Base-by-base conservation (phyloP, 2,888 invertebrate species). In the Disparrhopalites patrizii region DNA sequence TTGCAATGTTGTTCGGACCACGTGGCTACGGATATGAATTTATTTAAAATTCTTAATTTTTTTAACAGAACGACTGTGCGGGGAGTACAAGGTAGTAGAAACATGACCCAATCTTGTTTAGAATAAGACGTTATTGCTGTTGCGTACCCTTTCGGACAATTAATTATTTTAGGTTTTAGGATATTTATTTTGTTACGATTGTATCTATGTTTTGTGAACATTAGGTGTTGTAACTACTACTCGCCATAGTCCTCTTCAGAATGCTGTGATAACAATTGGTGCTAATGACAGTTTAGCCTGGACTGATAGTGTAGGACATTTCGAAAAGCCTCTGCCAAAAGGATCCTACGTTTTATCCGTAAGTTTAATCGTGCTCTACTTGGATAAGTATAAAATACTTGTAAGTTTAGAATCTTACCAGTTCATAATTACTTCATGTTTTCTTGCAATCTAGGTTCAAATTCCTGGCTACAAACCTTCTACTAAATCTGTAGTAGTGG, bases 381-480 rank as follows among this genome's bases (percentile, higher is more conserved):
- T n/a, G n/a, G n/a, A n/a, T n/a, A n/a, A n/a, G n/a, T n/a, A n/a
- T n/a, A n/a, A n/a, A n/a, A n/a, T n/a, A n/a, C n/a, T n/a, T n/a
- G n/a, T n/a, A n/a, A n/a, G n/a, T n/a, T n/a, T n/a, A n/a, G n/a
- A n/a, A n/a, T n/a, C n/a, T n/a, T n/a, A n/a, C n/a, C n/a, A n/a
- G n/a, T n/a, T n/a, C n/a, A n/a, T n/a, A n/a, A n/a, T n/a, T n/a
- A n/a, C n/a, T n/a, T n/a, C n/a, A n/a, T 30, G 43, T 13, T 27
- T 13, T 47, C 23, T n/a, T 57, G 13, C 23, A n/a, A 13, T 71
- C 33, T 87, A 85, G 0, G 79, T 80, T 1, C 83, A 84, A 0
- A 78, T 81, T 15, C 2, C 50, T 3, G 87, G 88, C 0, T 89
- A 87, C 76, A 80, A 86, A 61, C 76, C 83, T 0, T 80, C 79